These are phyloP conservation scores for Hemitrygon akajei DNA, from an alignment of 2,797 vertebrate species.

Conservation along the genomic window DNA sequence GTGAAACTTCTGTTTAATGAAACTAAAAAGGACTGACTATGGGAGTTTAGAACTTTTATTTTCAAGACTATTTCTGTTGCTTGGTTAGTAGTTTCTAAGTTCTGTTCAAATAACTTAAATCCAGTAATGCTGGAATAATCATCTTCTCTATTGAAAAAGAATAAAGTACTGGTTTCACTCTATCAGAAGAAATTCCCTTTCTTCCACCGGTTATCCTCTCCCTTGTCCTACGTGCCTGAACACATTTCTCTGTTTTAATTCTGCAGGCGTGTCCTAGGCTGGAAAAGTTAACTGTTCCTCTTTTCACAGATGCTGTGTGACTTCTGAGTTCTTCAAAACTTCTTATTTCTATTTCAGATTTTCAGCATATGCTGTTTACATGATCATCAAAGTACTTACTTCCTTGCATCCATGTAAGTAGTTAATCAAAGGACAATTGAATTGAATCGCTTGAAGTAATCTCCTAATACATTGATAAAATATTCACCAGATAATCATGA, in stretches of 20 bases:
- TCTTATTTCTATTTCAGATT: no score
- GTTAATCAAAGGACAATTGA: background rate
- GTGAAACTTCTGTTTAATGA: background rate
- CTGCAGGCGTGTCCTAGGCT: no score
- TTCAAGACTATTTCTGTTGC: background rate
- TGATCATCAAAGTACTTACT: background rate
- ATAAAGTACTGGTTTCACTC: no score
- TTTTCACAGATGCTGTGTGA: no score
- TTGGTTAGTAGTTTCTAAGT: background rate
- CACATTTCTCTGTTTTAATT: no score
- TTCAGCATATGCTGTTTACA: no score
- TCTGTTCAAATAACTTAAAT: background rate
- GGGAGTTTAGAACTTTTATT: background rate
- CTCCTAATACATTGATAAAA: background rate
- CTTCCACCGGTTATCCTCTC: no score
- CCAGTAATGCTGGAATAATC: background rate
- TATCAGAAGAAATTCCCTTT: no score
- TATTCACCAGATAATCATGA: background rate
- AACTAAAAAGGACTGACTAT: background rate
- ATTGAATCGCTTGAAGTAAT: background rate
- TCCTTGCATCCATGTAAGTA: background rate
- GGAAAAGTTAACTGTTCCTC: no score
- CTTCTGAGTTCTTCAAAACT: no score
- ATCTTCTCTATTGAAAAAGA: background rate
- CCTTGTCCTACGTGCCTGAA: no score